Conservation (phyloP, 2,797 vertebrate genomes). For the Falco cherrug region DNA sequence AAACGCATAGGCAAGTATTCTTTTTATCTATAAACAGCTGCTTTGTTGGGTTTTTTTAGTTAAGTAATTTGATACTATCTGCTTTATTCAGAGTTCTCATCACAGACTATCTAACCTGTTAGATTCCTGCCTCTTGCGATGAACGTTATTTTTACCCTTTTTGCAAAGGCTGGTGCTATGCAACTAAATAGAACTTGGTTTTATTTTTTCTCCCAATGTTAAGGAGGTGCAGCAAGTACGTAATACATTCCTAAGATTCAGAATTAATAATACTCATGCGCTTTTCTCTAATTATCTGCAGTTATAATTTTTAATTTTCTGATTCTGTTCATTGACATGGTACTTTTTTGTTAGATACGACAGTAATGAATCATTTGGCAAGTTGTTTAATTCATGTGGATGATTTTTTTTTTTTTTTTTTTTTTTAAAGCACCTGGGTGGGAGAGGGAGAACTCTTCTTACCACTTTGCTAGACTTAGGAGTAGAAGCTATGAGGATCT, state of each 20-base stretch:
- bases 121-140: slow-evolving; percentile 29
- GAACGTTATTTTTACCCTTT: slow-evolving; percentile 48
- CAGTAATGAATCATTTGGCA: not conserved
- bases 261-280: not conserved
- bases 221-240: not conserved
- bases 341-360: not conserved
- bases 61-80: not conserved
- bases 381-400: not conserved
- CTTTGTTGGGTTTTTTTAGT: not conserved
- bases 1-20: not conserved
- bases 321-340: not conserved
- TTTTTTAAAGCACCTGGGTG: not conserved
- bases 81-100: slow-evolving; percentile 18
- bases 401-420: not conserved
- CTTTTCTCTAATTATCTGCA: not conserved
- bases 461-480: not conserved
- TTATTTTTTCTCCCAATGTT: not conserved
- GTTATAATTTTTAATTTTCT: not conserved
- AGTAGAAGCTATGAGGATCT: not conserved
- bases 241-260: slow-evolving; percentile 9
- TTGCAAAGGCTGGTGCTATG: slow-evolving; percentile 34
- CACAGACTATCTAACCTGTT: not conserved
- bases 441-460: not conserved
- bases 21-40: not conserved
- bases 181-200: not conserved